Conservation (phyloP, 2,888 invertebrate genomes). For the Dioctria rufipes region DNA sequence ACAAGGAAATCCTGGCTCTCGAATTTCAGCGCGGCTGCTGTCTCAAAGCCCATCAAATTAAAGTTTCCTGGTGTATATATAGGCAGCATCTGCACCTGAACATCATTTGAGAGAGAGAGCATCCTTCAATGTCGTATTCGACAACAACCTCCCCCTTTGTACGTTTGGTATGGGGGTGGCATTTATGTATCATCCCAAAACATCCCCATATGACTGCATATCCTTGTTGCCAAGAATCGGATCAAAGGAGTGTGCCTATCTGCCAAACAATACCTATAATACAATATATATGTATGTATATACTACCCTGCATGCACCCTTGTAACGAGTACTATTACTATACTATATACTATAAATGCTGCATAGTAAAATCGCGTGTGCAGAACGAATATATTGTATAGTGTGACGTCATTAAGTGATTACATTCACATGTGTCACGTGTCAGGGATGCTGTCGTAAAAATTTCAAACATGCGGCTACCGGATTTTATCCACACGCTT, state of each 20-base stretch:
- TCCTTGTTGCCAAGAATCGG: constrained; percentile 22
- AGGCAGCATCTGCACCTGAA: constrained; percentile 53
- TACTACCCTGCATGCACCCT: not conserved
- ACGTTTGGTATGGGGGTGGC: no score
- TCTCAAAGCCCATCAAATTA: constrained; percentile 47
- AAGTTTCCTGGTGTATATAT: constrained; percentile 22
- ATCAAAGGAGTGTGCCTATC: not conserved
- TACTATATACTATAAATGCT: not conserved
- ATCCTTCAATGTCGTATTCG: constrained; percentile 39
- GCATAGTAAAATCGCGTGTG: constrained; percentile 49
- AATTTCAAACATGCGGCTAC: constrained; percentile 53
- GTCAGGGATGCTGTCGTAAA: constrained; percentile 53
- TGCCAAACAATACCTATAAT: no score
- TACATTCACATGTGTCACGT: constrained; percentile 55
- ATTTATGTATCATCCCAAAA: not conserved
- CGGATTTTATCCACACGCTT: constrained; percentile 37
- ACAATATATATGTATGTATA: not conserved
- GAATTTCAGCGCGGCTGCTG: constrained; percentile 36
- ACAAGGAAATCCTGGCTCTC: not conserved
- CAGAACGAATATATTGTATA: constrained; percentile 34
- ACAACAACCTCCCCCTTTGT: not conserved
- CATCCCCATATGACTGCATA: not conserved
- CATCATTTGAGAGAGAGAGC: constrained; percentile 29
- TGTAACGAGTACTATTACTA: no score
- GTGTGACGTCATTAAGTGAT: constrained; percentile 54